A percentile compares a stretch with the other conserved stretches of the same genome.
Conservation (phyloP, 2,888 invertebrate species). For the Lochmaea capreae region DNA sequence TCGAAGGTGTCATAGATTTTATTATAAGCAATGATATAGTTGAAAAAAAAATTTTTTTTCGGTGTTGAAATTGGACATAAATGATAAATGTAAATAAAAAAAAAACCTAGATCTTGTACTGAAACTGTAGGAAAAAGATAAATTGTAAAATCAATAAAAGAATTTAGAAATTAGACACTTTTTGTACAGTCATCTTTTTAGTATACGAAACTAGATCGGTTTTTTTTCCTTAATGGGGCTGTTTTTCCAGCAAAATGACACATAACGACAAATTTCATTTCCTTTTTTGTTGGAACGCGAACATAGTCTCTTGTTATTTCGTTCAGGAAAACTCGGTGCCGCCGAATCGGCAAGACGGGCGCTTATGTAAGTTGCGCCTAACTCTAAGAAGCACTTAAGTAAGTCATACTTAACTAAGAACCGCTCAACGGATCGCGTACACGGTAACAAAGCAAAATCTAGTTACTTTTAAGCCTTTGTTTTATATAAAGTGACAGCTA, state of each 20-base stretch:
- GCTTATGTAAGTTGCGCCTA: too few species aligned
- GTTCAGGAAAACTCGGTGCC: too few species aligned
- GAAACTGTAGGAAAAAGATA: constrained; percentile 48
- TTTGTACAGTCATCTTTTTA: constrained; percentile 57
- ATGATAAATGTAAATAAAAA: constrained; percentile 41
- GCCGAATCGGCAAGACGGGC: too few species aligned
- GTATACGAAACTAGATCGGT: constrained; percentile 55
- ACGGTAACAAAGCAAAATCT: too few species aligned
- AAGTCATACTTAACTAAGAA: too few species aligned
- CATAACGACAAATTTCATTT: neutral
- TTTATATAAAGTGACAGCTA: too few species aligned
- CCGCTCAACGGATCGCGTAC: too few species aligned
- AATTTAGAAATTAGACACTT: constrained; percentile 50
- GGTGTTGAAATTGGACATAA: constrained; percentile 13
- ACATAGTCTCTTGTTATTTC: too few species aligned
- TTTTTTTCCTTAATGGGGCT: constrained; percentile 44
- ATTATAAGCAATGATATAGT: constrained; percentile 12
- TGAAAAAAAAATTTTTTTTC: constrained; percentile 23
- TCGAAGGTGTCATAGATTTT: constrained; percentile 16
- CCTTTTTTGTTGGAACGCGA: too few species aligned
- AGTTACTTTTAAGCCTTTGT: too few species aligned
- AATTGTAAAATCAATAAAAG: constrained; percentile 47
- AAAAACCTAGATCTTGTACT: constrained; percentile 52
- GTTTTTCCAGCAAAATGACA: constrained; percentile 42
- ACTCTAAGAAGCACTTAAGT: too few species aligned